Evolutionary conservation across 2,888 invertebrate species (phyloP), one percentile per base, ranked within the genome.

Genomic region (Ophioninae sp.): DNA sequence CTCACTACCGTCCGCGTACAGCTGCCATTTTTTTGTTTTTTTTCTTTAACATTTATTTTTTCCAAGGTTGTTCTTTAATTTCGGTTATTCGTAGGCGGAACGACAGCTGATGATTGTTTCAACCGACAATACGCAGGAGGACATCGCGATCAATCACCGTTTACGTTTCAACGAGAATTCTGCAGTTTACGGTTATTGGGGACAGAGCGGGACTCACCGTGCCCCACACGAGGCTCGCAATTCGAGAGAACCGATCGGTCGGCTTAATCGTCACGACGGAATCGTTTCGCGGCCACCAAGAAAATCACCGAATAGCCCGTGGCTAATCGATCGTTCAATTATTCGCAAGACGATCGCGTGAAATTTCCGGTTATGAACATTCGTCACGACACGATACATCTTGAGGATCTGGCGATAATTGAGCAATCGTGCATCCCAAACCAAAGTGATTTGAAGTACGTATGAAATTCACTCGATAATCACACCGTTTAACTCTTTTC

Each of bases 1-100:
- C 56, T 84, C 87, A 17, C 86, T 84, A 5, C 86, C 89, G n/a
- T 89, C 91, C 37, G 88, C 87, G 76, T 91, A 90, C 17, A 92
- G 73, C 92, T 92, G 75, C 41, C 65, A 61, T 13, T 69, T 67
- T 65, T 67, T 72, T n/a, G 13, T 69, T 70, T 21, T 1, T 6
- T 8, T 10, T 37, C n/a, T n/a, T n/a, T n/a, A n/a, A n/a, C n/a
- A n/a, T n/a, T n/a, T n/a, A n/a, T n/a, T 59, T 2, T 67, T 65
- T 65, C 37, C 37, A 37, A 67, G 30, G 30, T 30, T 2, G 1
- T 30, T 30, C 30, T 2, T 30, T 30, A 30, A 30, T 30, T 1
- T 30, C 3, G 30, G 3, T 30, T 30, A 30, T 30, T 67, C 6
- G 20, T n/a, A 59, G 7, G 7, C 21, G 8, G 20, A n/a, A 59